These are phyloP conservation scores for Xanthia togata DNA, from an alignment of 2,888 invertebrate species.

Conservation along the genomic window DNA sequence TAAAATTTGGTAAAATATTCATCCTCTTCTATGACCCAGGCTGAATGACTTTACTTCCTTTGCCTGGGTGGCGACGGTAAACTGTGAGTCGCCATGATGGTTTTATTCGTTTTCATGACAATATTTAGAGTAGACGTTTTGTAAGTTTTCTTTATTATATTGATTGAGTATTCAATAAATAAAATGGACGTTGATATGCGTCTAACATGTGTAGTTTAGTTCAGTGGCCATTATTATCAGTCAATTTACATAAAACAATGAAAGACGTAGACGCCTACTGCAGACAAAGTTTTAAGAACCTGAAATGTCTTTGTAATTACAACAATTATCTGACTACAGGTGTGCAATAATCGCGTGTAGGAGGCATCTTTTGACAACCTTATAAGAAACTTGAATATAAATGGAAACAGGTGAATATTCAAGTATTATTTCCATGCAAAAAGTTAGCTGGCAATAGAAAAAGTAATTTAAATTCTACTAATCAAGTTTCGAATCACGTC, in stretches of 20 bases:
- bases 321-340: conserved; percentile 41
- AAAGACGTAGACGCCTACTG: conserved; percentile 32
- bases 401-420: conserved; percentile 42
- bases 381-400: conserved; percentile 25
- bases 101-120: conserved; percentile 30
- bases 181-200: not conserved
- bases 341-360: conserved; percentile 21
- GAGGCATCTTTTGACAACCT: conserved; percentile 27
- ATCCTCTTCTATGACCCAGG: conserved; percentile 55
- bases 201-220: not conserved
- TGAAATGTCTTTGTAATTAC: conserved; percentile 51
- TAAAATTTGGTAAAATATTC: conserved; percentile 77
- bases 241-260: conserved; percentile 50
- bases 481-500: conserved; percentile 49
- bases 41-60: conserved; percentile 49
- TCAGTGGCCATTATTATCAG: not conserved
- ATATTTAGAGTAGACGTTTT: not conserved
- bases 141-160: not conserved
- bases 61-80: conserved; percentile 21
- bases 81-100: conserved; percentile 21
- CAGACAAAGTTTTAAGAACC: conserved; percentile 49
- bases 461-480: conserved; percentile 40
- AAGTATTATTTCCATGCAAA: conserved; percentile 42
- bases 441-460: conserved; percentile 25
- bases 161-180: not conserved